Evolutionary conservation across 2,888 invertebrate genomes (phyloP), one percentile per base, ranked within the genome.

Genomic region (Drosophila affinis): DNA sequence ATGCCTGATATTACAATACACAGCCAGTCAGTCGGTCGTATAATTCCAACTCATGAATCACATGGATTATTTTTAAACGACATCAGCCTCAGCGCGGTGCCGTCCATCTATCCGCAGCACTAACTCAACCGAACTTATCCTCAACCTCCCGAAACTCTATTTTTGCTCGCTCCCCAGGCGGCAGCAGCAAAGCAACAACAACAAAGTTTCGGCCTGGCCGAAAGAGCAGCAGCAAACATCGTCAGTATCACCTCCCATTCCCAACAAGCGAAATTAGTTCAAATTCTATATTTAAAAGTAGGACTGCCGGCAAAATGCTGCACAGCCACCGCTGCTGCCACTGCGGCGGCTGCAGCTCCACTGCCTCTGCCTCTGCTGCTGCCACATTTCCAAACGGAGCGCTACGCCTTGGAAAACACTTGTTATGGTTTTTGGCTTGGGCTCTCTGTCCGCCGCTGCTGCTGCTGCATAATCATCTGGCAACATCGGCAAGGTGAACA

Each of bases 201-300:
- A 51, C 46, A 57, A 55, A 49, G 29, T 57, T 63, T 73, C 44
- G 56, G 49, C 53, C 46, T 57, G 71, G 52, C 71, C 69, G 64
- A 75, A 78, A 67, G 63, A 68, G 48, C 49, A 53, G 48, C 49
- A 53, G 48, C 62, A 72, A 72, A 72, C 63, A 55, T 62, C 58
- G 51, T 53, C 75, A 67, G 55, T 58, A 46, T 61, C 78, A 75
- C 72, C 81, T 68, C 82, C 63, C 69, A 77, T 76, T 81, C 76
- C 81, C 77, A 21, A 63, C 77, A 29, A 65, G 74, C 77, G 78
- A 90, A 90, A 89, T 90, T 90, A 83, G 89, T 89, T 90, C 90
- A 90, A 87, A 90, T 90, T 85, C 89, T 90, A 90, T 77, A 84
- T 87, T 88, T 90, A 90, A 89, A 88, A 86, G 72, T 79, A 77